These are phyloP conservation scores for Drosophila malerkotliana DNA, from an alignment of 1,140 invertebrate genomes.

Conservation along the genomic window DNA sequence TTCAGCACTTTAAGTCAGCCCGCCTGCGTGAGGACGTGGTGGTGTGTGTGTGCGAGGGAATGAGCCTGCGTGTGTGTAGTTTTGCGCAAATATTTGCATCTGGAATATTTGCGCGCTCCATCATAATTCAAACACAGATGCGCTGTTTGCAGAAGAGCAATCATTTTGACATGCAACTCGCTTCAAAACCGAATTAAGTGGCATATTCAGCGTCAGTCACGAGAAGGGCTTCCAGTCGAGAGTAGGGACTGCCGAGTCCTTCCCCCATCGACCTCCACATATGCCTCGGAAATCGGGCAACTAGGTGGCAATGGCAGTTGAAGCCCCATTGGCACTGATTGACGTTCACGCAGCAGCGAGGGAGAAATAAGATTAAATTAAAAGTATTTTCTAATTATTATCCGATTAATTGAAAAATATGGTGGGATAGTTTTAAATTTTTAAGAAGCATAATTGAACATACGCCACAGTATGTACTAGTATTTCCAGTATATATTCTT, in stretches of 20 bases:
- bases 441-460: too few relatives aligned
- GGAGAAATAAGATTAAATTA: background rate
- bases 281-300: background rate
- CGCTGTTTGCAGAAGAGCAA: conserved; percentile 88
- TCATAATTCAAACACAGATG: conserved; percentile 87
- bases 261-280: background rate
- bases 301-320: conserved; percentile 26
- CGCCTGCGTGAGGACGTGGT: conserved; percentile 20
- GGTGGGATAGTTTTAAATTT: too few relatives aligned
- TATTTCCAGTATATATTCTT: too few relatives aligned
- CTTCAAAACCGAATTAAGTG: conserved; percentile 83
- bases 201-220: conserved; percentile 73
- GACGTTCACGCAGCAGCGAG: conserved; percentile 57
- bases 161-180: conserved; percentile 87
- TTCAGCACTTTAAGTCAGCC: conserved; percentile 72
- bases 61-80: conserved; percentile 68
- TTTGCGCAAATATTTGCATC: conserved; percentile 86
- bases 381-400: too few relatives aligned
- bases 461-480: too few relatives aligned
- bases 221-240: conserved; percentile 37
- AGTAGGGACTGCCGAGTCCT: conserved; percentile 16
- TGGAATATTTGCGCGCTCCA: conserved; percentile 87
- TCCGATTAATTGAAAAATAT: too few relatives aligned
- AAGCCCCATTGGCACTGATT: conserved; percentile 57
- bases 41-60: conserved; percentile 23